These are phyloP conservation scores for Odontesthes bonariensis DNA, from an alignment of 2,113 vertebrate genomes.

Conservation along the genomic window DNA sequence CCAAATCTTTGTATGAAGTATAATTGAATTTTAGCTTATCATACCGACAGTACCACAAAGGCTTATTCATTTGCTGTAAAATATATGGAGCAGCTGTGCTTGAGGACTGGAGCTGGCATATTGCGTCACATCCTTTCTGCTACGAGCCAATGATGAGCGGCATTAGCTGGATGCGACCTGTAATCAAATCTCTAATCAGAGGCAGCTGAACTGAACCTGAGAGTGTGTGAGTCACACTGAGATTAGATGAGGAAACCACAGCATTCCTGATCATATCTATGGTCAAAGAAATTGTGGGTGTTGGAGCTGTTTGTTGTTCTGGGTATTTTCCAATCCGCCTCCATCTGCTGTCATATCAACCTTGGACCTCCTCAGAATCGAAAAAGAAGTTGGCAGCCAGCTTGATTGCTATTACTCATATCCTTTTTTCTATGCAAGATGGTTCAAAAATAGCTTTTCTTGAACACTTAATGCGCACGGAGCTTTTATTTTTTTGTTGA, in stretches of 20 bases:
- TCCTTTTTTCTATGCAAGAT: background rate
- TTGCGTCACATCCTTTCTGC: conserved; percentile 1
- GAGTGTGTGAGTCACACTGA: background rate
- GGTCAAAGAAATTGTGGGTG: conserved; percentile 26
- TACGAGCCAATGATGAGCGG: conserved; percentile 13
- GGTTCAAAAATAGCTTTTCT: conserved; percentile 37
- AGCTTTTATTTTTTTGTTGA: conserved; percentile 3
- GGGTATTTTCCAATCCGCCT: conserved; percentile 37
- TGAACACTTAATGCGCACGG: background rate
- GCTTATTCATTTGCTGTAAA: conserved; percentile 8
- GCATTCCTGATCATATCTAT: conserved; percentile 7
- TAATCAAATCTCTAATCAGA: conserved; percentile 35
- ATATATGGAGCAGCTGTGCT: background rate
- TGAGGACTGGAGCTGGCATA: background rate
- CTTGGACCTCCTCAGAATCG: conserved; percentile 15
- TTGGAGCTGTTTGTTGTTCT: conserved; percentile 21
- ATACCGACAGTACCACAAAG: conserved; percentile 1
- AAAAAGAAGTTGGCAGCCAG: conserved; percentile 8
- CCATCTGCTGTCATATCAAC: conserved; percentile 47
- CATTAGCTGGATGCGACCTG: conserved; percentile 20
- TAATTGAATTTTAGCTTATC: conserved; percentile 37
- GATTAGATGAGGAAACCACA: background rate
- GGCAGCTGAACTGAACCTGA: background rate
- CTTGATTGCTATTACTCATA: conserved; percentile 27
- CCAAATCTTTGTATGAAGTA: conserved; percentile 35